A percentile compares a stretch with the other conserved stretches of the same genome.
phyloP scores from a whole-genome alignment of 2,888 invertebrate genomes.

The Drosophila longiperda region DNA sequence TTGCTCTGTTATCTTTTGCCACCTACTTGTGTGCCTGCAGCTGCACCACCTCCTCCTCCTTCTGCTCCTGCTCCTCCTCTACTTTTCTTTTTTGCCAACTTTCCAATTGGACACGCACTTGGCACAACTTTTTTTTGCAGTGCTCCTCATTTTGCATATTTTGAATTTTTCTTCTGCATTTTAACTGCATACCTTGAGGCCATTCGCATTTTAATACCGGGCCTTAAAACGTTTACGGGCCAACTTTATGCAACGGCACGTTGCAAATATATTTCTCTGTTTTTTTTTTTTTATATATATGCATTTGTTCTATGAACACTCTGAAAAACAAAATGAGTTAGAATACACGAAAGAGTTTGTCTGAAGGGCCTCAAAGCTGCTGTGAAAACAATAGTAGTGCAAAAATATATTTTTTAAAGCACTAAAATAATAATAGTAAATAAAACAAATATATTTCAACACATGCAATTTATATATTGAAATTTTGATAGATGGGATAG shows the following conservation, averaged over 20 bases:
- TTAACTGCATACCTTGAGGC: slow-evolving; percentile 34
- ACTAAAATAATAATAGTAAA: neutral
- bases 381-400: neutral
- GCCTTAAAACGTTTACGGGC: neutral
- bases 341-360: no score
- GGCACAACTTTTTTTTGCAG: slow-evolving; percentile 26
- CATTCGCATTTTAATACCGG: slow-evolving; percentile 41
- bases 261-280: neutral
- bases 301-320: neutral
- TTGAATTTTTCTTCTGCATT: neutral
- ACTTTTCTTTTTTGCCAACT: slow-evolving; percentile 11
- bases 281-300: neutral
- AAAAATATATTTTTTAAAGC: neutral
- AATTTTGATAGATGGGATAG: no score
- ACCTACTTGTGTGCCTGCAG: slow-evolving; percentile 10
- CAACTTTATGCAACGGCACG: slow-evolving; percentile 8
- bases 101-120: slow-evolving; percentile 44
- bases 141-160: slow-evolving; percentile 29
- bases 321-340: no score
- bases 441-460: neutral
- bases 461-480: neutral
- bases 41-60: neutral
- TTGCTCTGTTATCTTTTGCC: slow-evolving; percentile 22
- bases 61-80: neutral
- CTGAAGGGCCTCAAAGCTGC: neutral